Percentiles rank a stretch among this genome's conserved stretches.
These are phyloP conservation scores for Odocoileus virginianus DNA, from an alignment of 2,113 vertebrate species.

Conservation along the genomic window DNA sequence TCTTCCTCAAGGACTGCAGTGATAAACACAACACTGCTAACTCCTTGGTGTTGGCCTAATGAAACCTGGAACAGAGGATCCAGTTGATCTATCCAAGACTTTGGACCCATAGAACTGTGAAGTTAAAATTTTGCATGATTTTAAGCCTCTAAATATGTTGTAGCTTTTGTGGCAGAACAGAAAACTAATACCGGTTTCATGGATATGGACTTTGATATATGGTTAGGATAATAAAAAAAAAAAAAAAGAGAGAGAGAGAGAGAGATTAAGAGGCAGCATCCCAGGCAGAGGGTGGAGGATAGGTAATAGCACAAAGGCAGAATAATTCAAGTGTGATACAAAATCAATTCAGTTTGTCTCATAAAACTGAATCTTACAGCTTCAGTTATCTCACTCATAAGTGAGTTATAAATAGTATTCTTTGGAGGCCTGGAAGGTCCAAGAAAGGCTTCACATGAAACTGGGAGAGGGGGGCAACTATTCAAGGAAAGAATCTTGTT, in stretches of 20 bases:
- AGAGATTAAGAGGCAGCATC: not conserved
- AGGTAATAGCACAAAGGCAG: not conserved
- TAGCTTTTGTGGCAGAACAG: not conserved
- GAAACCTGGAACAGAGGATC: not conserved
- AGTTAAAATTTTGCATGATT: not conserved
- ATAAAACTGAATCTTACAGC: not conserved
- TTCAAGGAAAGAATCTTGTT: not conserved
- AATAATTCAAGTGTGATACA: not conserved
- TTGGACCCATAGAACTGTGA: not conserved
- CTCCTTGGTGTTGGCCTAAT: not conserved
- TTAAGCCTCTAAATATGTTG: not conserved
- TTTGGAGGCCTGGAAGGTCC: not conserved
- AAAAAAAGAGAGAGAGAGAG: not conserved
- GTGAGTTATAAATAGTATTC: not conserved
- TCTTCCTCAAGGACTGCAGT: not conserved
- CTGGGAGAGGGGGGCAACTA: not conserved
- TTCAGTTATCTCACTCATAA: not conserved
- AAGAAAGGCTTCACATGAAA: not conserved
- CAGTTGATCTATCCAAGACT: not conserved
- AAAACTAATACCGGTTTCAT: not conserved
- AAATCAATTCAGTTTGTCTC: not conserved
- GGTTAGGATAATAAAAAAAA: not conserved
- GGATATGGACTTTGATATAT: not conserved
- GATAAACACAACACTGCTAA: not conserved
- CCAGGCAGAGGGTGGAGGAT: not conserved